These are phyloP conservation scores for Conopomorpha cramerella DNA, from an alignment of 1,140 invertebrate genomes.

Conservation along the genomic window DNA sequence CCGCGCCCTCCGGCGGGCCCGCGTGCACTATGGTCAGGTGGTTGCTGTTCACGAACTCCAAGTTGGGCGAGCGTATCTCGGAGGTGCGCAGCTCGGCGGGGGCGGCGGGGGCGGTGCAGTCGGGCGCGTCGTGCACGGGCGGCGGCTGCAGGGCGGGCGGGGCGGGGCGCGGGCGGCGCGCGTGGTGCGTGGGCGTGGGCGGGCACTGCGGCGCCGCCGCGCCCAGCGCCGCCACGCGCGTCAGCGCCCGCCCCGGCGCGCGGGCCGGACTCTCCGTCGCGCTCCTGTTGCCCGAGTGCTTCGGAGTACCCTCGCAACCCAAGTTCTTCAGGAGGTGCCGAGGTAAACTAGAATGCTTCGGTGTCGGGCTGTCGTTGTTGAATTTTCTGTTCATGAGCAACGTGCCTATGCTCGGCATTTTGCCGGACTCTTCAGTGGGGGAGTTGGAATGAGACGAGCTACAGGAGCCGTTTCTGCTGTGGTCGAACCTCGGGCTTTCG, in stretches of 20 bases:
- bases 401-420: constrained; percentile 34
- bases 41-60: constrained; percentile 54
- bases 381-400: constrained; percentile 48
- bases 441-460: constrained; percentile 44
- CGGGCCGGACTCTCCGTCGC: constrained; percentile 46
- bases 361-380: constrained; percentile 39
- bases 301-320: constrained; percentile 43
- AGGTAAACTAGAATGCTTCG: constrained; percentile 50
- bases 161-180: constrained; percentile 62
- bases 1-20: constrained; percentile 44
- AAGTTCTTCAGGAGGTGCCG: constrained; percentile 44
- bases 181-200: constrained; percentile 82
- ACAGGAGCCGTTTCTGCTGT: constrained; percentile 33
- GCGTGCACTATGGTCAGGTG: constrained; percentile 53
- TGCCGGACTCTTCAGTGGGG: constrained; percentile 35
- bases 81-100: constrained; percentile 52
- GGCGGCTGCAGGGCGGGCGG: constrained; percentile 56
- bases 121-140: constrained; percentile 41
- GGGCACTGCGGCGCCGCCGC: constrained; percentile 64
- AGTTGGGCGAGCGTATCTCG: constrained; percentile 55
- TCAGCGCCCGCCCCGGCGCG: constrained; percentile 63
- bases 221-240: constrained; percentile 55
- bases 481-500: constrained; percentile 13
- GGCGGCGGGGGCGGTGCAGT: constrained; percentile 52
- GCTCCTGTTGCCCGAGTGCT: constrained; percentile 31